These are phyloP conservation scores for Erinaceus europaeus DNA, from an alignment of 2,113 vertebrate genomes.

Conservation along the genomic window DNA sequence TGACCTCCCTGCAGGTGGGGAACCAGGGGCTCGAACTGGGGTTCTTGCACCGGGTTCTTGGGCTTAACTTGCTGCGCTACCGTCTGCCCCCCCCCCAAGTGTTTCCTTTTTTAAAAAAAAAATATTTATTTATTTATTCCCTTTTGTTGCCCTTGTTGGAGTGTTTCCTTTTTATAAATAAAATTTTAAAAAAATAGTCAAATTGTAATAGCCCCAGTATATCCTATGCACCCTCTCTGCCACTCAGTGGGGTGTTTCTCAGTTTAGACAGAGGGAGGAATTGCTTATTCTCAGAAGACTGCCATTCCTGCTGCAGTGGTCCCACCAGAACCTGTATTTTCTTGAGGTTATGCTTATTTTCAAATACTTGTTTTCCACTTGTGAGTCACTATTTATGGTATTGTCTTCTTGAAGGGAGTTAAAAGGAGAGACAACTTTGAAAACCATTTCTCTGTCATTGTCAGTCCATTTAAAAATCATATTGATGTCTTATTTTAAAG, in stretches of 20 bases:
- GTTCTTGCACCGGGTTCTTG: too few relatives aligned
- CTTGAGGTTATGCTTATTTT: neutral
- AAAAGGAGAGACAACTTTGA: conserved; percentile 6
- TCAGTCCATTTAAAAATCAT: neutral
- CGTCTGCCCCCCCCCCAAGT: too few relatives aligned
- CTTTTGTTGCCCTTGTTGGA: too few relatives aligned
- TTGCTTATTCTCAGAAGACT: neutral
- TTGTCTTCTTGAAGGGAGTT: neutral
- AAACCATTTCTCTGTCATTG: neutral
- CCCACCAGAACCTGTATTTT: neutral
- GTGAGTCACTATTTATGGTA: neutral
- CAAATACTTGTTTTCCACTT: neutral
- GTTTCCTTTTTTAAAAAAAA: too few relatives aligned
- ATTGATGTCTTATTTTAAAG: neutral
- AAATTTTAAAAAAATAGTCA: too few relatives aligned
- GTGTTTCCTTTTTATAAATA: too few relatives aligned
- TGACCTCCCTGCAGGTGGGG: too few relatives aligned
- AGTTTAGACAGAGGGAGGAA: neutral
- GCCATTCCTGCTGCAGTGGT: neutral
- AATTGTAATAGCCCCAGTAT: too few relatives aligned
- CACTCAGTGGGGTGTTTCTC: neutral
- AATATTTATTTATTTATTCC: too few relatives aligned
- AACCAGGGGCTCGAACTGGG: too few relatives aligned
- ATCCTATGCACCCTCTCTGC: neutral
- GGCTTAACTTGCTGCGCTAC: too few relatives aligned